These are phyloP conservation scores for Nyctibius bracteatus DNA, from an alignment of 2,113 vertebrate species.

Conservation along the genomic window DNA sequence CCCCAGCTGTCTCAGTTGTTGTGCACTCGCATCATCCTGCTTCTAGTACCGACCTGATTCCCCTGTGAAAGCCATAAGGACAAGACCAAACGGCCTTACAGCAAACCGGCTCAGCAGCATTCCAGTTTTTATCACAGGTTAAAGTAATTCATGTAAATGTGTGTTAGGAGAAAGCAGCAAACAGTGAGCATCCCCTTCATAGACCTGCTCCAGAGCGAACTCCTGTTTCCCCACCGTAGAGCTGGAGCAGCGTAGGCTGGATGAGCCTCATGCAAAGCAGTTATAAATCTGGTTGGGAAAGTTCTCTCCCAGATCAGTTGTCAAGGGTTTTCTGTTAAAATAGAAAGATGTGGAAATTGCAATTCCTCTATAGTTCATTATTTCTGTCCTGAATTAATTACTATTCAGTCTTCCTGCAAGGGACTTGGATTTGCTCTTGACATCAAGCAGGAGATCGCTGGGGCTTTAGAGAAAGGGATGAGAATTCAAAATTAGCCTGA, in stretches of 20 bases:
- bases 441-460: not conserved
- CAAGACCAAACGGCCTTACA: not conserved
- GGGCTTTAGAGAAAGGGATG: not conserved
- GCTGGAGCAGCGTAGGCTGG: not conserved
- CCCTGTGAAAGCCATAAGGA: not conserved
- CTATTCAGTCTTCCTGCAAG: not conserved
- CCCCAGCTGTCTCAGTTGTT: no score
- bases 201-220: not conserved
- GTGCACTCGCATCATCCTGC: rapidly evolving
- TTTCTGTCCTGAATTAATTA: slow-evolving; percentile 51
- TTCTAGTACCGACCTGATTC: not conserved
- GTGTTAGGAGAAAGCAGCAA: not conserved
- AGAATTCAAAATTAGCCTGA: not conserved
- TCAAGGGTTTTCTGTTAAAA: slow-evolving; percentile 40
- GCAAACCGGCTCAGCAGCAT: not conserved
- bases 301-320: not conserved
- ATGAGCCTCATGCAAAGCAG: not conserved
- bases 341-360: not conserved
- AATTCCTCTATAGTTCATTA: slow-evolving; percentile 21
- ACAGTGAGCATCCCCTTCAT: not conserved
- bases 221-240: not conserved
- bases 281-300: not conserved
- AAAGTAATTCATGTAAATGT: rapidly evolving
- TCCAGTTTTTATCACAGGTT: not conserved
- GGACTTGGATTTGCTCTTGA: not conserved